Evolutionary conservation across 2,888 invertebrate species (phyloP), one percentile per base, ranked within the genome.

Genomic region (Shargacucullia verbasci): DNA sequence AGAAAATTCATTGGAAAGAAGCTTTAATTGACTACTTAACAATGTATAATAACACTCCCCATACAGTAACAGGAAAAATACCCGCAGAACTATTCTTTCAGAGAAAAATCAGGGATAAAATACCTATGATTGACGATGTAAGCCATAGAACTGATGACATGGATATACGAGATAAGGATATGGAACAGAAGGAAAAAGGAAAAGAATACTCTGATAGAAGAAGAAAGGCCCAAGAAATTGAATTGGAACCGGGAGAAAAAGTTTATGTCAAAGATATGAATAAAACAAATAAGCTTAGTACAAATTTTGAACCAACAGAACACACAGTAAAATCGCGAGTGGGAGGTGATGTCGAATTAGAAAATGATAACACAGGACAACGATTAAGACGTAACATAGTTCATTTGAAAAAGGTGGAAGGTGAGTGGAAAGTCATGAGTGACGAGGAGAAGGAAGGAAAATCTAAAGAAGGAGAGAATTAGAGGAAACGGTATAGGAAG

Each of bases 41-140:
- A 0, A 78, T 74, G 78, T 74, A 82, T 47, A 56, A 53, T 11
- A 48, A 41, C 80, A 82, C 78, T 1, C 78, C 82, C 8, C 82
- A 82, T 50, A 35, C 58, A 6, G 71, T 76, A 0, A 83, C 82
- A 5, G 74, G 83, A 5, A 71, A 56, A 58, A 47, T 73, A 6
- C 78, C 78, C 0, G 33, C 74, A 13, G 73, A 77, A 43, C 59
- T 74, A 49, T 74, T 79, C 52, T 79, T 70, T 33, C 52, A 47
- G 14, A 49, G 81, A 5, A 14, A 62, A 29, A 69, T 75, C 45
- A 46, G 78, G 13, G 83, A 83, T 15, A 77, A 78, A 38, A 47
- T 72, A 8, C 74, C 74, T 0, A 44, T 48, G 46, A 37, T 70
- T 10, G 29, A n/a, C 9, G 53, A 48, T 38, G 15, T 44, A 0